phyloP scores from a whole-genome alignment of 37 sponge, comb jelly and placozoan genomes.

The Eunapius fragilis region DNA sequence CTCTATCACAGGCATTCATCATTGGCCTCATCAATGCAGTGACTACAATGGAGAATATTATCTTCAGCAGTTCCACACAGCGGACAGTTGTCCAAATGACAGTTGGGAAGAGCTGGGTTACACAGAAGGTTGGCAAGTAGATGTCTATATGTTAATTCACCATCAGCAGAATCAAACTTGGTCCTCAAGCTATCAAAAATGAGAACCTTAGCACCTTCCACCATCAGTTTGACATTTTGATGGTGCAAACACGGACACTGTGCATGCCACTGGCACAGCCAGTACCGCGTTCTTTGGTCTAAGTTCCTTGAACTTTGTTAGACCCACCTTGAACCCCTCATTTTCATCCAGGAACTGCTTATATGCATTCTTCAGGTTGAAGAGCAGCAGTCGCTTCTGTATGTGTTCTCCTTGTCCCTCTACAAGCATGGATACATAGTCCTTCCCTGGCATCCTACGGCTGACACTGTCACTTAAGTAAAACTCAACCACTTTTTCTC shows the following conservation, averaged over 20 bases:
- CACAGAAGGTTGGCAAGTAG: conserved; percentile 28
- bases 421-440: too few species aligned
- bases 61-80: too few species aligned
- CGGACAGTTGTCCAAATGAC: conserved; percentile 5
- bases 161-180: neutral
- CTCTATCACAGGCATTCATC: too few species aligned
- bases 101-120: conserved; percentile 34
- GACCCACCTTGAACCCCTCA: neutral
- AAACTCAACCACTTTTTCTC: too few species aligned
- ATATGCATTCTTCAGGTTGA: neutral
- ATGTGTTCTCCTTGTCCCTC: too few species aligned
- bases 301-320: neutral
- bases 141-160: neutral
- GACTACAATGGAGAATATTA: too few species aligned
- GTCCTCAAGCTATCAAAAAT: neutral
- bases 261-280: conserved; percentile 7
- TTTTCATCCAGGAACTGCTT: neutral
- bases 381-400: neutral
- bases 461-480: too few species aligned
- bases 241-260: conserved; percentile 52
- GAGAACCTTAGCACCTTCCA: conserved; percentile 5
- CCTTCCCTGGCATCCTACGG: too few species aligned
- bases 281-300: neutral
- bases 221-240: conserved; percentile 43
- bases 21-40: too few species aligned